A percentile compares a stretch with the other conserved stretches of the same genome.
These are phyloP conservation scores for Drosophila algonquin DNA, from an alignment of 2,888 invertebrate species.

Conservation along the genomic window DNA sequence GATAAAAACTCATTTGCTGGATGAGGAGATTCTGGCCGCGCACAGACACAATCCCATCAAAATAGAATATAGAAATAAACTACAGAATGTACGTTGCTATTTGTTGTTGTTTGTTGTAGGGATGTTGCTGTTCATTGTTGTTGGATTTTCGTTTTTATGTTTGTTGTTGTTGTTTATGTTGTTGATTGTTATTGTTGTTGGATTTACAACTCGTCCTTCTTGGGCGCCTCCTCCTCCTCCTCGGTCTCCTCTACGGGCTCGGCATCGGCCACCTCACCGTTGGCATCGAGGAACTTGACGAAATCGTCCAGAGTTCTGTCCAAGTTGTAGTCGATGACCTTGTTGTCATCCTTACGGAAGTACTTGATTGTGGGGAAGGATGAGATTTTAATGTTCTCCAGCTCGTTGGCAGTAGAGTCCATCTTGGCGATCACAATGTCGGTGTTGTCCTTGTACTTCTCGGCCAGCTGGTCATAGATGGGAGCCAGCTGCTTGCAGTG, in stretches of 20 bases:
- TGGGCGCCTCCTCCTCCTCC: conserved; percentile 80
- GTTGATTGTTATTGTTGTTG: conserved; percentile 37
- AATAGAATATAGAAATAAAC: conserved; percentile 61
- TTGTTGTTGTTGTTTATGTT: conserved; percentile 9
- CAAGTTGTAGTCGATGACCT: conserved; percentile 95
- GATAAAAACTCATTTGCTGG: conserved; percentile 65
- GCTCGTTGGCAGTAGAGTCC: conserved; percentile 98
- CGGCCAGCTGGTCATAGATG: conserved; percentile 97
- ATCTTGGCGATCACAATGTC: conserved; percentile 98
- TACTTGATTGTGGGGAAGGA: conserved; percentile 97
- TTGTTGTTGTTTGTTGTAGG: conserved; percentile 49
- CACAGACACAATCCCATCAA: conserved; percentile 10
- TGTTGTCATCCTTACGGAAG: conserved; percentile 96
- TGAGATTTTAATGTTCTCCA: conserved; percentile 96
- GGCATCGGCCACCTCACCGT: conserved; percentile 90
- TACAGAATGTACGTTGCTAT: conserved; percentile 78
- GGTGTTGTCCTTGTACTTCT: conserved; percentile 93
- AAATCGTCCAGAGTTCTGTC: conserved; percentile 97
- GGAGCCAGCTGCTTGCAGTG: conserved; percentile 99
- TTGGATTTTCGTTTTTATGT: conserved; percentile 42
- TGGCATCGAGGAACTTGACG: conserved; percentile 95
- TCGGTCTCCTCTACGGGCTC: conserved; percentile 76
- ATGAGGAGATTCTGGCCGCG: conserved; percentile 35
- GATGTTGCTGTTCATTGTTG: conserved; percentile 59
- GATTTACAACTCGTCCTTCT: conserved; percentile 84